Conservation (phyloP, 2,888 invertebrate species). For the Brachycybe producta region DNA sequence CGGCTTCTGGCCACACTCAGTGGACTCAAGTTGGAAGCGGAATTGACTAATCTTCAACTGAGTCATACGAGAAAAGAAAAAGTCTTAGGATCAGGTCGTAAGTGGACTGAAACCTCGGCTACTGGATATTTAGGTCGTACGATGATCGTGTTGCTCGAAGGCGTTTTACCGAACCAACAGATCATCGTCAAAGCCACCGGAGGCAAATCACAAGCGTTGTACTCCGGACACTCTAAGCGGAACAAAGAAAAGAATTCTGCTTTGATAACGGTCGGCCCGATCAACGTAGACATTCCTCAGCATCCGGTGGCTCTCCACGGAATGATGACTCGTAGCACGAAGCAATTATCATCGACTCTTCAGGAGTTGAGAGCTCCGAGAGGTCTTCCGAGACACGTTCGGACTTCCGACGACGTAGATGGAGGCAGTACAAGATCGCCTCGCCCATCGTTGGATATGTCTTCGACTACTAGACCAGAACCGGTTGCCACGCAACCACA, state of each 20-base stretch:
- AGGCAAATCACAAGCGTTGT: conserved; percentile 80
- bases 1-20: conserved; percentile 77
- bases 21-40: conserved; percentile 85
- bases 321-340: conserved; percentile 91
- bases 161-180: conserved; percentile 79
- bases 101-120: conserved; percentile 32
- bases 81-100: conserved; percentile 24
- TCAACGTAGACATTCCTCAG: conserved; percentile 91
- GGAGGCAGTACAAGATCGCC: conserved; percentile 17
- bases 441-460: conserved; percentile 15
- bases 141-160: conserved; percentile 82
- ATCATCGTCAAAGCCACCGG: conserved; percentile 87
- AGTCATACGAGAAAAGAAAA: conserved; percentile 83
- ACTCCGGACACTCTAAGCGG: conserved; percentile 66
- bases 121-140: conserved; percentile 83
- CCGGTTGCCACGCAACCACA: conserved; percentile 2
- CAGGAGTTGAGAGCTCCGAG: conserved; percentile 45
- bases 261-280: conserved; percentile 70
- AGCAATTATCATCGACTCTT: conserved; percentile 80
- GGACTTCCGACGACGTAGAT: conserved; percentile 18
- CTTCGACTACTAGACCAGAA: conserved; percentile 3
- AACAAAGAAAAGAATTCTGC: conserved; percentile 66
- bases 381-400: conserved; percentile 19
- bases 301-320: conserved; percentile 96
- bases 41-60: conserved; percentile 81